Percentiles rank a stretch among this genome's conserved stretches.
These are phyloP conservation scores for Saimiri boliviensis DNA, from an alignment of 2,113 vertebrate species.

Conservation along the genomic window DNA sequence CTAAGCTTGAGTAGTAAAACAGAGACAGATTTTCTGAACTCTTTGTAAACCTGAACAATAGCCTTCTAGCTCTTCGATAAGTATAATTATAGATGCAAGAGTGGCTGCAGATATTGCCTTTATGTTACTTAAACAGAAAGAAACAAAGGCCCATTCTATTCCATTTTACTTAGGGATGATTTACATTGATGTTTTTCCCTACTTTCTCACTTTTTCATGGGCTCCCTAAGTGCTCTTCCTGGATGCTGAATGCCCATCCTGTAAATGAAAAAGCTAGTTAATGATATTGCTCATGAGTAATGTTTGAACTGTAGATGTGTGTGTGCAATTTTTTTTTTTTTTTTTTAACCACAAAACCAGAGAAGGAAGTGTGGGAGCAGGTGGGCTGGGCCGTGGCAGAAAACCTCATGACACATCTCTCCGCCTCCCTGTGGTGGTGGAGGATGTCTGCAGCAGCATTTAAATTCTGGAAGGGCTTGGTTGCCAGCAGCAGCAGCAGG, in stretches of 20 bases:
- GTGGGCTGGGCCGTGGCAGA: constrained; percentile 81
- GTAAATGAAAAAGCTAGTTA: constrained; percentile 76
- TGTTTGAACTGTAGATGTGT: constrained; percentile 77
- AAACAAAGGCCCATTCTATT: background rate
- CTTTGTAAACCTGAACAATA: background rate
- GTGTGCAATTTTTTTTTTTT: constrained; percentile 15
- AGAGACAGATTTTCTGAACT: background rate
- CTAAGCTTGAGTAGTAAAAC: background rate
- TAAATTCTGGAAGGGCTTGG: constrained; percentile 81
- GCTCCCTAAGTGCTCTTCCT: constrained; percentile 57
- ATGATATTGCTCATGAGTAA: constrained; percentile 81
- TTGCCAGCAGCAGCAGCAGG: constrained; percentile 75
- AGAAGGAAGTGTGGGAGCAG: constrained; percentile 86
- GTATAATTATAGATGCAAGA: background rate
- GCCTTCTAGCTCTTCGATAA: background rate
- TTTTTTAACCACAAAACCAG: constrained; percentile 85
- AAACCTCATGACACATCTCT: constrained; percentile 84
- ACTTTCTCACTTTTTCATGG: background rate
- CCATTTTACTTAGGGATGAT: background rate
- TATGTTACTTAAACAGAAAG: background rate
- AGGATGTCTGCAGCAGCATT: constrained; percentile 78
- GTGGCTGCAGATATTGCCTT: background rate
- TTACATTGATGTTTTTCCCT: background rate
- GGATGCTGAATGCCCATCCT: constrained; percentile 42
- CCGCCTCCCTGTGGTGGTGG: constrained; percentile 76